These are phyloP conservation scores for Boloria selene DNA, from an alignment of 2,888 invertebrate species.

Conservation along the genomic window DNA sequence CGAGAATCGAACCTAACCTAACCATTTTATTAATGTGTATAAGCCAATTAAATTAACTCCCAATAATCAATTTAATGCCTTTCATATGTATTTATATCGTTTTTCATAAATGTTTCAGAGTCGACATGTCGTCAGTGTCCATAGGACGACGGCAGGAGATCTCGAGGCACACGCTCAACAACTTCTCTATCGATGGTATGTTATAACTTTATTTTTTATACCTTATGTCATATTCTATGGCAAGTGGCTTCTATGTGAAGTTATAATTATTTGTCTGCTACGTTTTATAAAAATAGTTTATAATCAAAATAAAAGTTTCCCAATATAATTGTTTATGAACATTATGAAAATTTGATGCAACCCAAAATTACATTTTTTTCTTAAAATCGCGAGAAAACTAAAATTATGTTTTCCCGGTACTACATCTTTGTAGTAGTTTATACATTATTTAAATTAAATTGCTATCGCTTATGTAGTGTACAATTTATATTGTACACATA, in stretches of 20 bases:
- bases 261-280: no score
- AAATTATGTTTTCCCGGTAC: neutral
- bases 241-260: no score
- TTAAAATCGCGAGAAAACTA: no score
- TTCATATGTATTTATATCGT: neutral
- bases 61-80: no score
- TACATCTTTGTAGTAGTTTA: neutral
- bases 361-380: no score
- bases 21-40: no score
- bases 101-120: slow-evolving; percentile 64
- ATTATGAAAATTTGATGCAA: no score
- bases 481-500: neutral
- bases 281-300: no score
- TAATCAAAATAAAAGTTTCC: no score
- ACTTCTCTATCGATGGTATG: slow-evolving; percentile 76
- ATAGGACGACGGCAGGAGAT: slow-evolving; percentile 80
- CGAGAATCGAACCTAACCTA: no score
- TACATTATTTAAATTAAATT: neutral
- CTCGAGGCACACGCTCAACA: slow-evolving; percentile 67
- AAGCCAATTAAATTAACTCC: no score
- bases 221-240: neutral
- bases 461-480: slow-evolving; percentile 13
- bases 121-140: slow-evolving; percentile 85
- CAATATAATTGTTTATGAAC: no score
- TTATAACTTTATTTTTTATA: slow-evolving; percentile 21